Evolutionary conservation across 1,140 invertebrate species (phyloP).

Genomic region (Papilio polytes): DNA sequence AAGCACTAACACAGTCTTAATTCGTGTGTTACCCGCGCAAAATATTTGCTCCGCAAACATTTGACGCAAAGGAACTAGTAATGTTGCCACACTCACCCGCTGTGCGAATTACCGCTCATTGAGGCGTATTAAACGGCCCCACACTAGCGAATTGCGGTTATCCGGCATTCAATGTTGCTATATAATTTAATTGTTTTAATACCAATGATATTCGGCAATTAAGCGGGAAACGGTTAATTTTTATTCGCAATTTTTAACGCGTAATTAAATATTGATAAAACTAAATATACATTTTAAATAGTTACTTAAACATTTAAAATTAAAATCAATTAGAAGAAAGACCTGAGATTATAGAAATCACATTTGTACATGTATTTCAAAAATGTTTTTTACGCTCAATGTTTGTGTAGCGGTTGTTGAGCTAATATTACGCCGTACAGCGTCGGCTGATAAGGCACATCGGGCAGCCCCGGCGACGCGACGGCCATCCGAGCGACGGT

Average conservation of each 20-base stretch:
- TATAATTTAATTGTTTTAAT: slow-evolving; percentile 31
- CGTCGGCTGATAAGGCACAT: slow-evolving; percentile 25
- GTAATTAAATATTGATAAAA: neutral
- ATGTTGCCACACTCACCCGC: slow-evolving; percentile 1
- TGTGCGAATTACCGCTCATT: slow-evolving; percentile 28
- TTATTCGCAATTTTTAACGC: slow-evolving; percentile 4
- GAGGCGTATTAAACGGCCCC: slow-evolving; percentile 35
- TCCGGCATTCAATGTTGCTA: slow-evolving; percentile 30
- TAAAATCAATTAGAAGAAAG: no score
- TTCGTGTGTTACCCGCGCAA: slow-evolving; percentile 14
- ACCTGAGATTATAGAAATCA: no score
- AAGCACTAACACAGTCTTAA: neutral
- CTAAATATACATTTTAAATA: no score
- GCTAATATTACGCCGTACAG: neutral
- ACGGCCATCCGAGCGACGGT: neutral
- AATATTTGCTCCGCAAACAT: slow-evolving; percentile 25
- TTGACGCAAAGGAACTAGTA: slow-evolving; percentile 28
- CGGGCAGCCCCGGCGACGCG: neutral
- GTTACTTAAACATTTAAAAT: no score
- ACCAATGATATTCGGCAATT: neutral
- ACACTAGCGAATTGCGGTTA: slow-evolving; percentile 35
- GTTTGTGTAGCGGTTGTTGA: slow-evolving; percentile 13
- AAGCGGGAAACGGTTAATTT: neutral
- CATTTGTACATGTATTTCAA: no score
- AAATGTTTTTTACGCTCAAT: slow-evolving; percentile 5